Evolutionary conservation across 1,140 invertebrate species (phyloP).

Genomic region (Drosophila dunni): DNA sequence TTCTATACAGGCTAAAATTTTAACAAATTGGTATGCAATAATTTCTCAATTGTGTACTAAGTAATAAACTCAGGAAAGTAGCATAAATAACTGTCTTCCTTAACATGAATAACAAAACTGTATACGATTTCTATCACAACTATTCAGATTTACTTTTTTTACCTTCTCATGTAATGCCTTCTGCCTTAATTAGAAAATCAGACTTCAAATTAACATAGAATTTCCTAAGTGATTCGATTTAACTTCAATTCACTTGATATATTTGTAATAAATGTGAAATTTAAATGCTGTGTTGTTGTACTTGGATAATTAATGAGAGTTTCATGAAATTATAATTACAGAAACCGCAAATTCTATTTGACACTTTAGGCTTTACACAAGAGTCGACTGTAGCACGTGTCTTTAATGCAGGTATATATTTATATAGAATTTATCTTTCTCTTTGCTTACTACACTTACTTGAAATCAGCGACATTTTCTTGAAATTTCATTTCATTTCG

Average conservation of each 20-base stretch:
- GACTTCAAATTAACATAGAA: background rate
- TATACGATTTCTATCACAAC: too few relatives aligned
- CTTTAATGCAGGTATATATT: background rate
- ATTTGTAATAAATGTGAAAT: constrained; percentile 27
- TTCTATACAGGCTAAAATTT: constrained; percentile 7
- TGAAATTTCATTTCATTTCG: constrained; percentile 68
- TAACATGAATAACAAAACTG: too few relatives aligned
- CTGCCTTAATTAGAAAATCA: background rate
- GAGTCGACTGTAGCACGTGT: constrained; percentile 15
- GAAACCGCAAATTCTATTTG: constrained; percentile 45
- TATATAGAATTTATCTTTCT: constrained; percentile 8
- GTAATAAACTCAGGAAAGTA: too few relatives aligned
- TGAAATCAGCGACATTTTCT: constrained; percentile 61
- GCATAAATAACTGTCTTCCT: too few relatives aligned
- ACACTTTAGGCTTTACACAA: constrained; percentile 21
- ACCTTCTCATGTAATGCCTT: background rate
- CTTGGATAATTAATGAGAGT: constrained; percentile 14
- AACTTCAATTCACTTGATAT: constrained; percentile 10
- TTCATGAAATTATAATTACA: constrained; percentile 18
- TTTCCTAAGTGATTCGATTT: background rate
- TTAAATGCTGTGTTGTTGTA: background rate
- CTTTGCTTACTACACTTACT: constrained; percentile 32
- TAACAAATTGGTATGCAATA: background rate
- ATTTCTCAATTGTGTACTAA: too few relatives aligned
- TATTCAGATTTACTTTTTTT: too few relatives aligned